Evolutionary conservation across 2,888 invertebrate genomes (phyloP), one percentile per base, ranked within the genome.

Genomic region (Antheraea yamamai): DNA sequence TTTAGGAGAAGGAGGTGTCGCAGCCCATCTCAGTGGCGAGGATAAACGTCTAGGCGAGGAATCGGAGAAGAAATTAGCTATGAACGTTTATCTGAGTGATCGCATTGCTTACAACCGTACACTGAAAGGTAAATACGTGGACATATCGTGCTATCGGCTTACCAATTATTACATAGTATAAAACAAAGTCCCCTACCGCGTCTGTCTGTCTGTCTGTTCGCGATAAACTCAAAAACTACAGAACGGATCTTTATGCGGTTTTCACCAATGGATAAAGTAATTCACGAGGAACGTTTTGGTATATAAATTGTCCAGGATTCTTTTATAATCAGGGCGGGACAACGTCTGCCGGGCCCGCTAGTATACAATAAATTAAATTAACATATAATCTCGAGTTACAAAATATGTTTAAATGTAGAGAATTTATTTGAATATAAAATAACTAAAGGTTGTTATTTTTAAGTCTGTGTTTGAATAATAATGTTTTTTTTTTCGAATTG

Each of bases 31-130:
- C 18, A 91, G 94, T 18, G 97, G 96, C 0, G 93, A 95, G 51
- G 97, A 97, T 73, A 96, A 96, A 83, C 89, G 91, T 66, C 90
- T 80, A 86, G 97, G 97, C 2, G 97, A 98, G 77, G 95, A 96
- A 80, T 95, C 97, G 0, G 96, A 98, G 88, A 97, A 97, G 83
- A 97, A 96, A 86, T 97, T 98, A 81, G 98, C 98, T 1, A 96
- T 99, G 79, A 99, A 99, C 88, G 97, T 98, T 76, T 96, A 98
- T 81, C 95, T 98, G 12, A 98, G 98, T 88, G 98, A 99, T 87
- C 96, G 97, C 87, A 97, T 99, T 85, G 96, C 98, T 0, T 96
- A 98, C 83, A 97, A 98, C 89, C 95, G 99, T 81, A 97, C 97
- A 79, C 90, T 98, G 58, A 96, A 96, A 86, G 98, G 95, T 93